Evolutionary conservation across 2,888 invertebrate genomes (phyloP).

Genomic region (Lepidocyrtoides sp.): DNA sequence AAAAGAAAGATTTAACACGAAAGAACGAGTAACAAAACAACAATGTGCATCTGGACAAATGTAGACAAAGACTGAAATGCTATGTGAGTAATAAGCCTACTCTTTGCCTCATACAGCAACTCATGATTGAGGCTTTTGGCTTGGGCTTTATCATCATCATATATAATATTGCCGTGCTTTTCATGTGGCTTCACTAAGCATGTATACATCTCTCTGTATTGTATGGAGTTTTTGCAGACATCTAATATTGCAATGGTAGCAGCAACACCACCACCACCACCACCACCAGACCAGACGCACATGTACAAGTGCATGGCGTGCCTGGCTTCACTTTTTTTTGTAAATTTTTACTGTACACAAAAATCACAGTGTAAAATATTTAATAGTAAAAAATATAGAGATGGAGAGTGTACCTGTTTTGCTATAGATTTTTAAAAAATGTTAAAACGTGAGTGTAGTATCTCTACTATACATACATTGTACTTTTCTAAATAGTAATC

Average conservation of each 20-base stretch:
- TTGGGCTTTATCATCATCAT: conserved; percentile 16
- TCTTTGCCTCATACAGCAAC: background rate
- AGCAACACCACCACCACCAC: no score
- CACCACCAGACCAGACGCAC: conserved; percentile 14
- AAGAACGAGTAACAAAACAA: conserved; percentile 73
- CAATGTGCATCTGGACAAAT: conserved; percentile 77
- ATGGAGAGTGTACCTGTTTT: background rate
- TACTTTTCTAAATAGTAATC: background rate
- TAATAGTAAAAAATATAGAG: background rate
- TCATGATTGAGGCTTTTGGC: conserved; percentile 12
- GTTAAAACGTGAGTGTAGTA: conserved; percentile 10
- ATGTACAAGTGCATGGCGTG: conserved; percentile 23
- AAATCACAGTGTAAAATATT: conserved; percentile 24
- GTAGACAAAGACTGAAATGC: conserved; percentile 76
- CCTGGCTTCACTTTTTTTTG: background rate
- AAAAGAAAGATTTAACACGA: conserved; percentile 10
- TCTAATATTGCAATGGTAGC: background rate
- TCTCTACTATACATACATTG: background rate
- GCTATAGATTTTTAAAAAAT: background rate
- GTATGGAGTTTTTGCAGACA: conserved; percentile 24
- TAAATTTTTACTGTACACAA: conserved; percentile 22
- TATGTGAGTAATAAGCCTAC: conserved; percentile 29
- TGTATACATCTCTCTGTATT: background rate
- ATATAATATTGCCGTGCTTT: background rate
- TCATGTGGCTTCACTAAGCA: conserved; percentile 40